These are phyloP conservation scores for Euglossa dilemma DNA, from an alignment of 1,140 invertebrate genomes.

Conservation along the genomic window DNA sequence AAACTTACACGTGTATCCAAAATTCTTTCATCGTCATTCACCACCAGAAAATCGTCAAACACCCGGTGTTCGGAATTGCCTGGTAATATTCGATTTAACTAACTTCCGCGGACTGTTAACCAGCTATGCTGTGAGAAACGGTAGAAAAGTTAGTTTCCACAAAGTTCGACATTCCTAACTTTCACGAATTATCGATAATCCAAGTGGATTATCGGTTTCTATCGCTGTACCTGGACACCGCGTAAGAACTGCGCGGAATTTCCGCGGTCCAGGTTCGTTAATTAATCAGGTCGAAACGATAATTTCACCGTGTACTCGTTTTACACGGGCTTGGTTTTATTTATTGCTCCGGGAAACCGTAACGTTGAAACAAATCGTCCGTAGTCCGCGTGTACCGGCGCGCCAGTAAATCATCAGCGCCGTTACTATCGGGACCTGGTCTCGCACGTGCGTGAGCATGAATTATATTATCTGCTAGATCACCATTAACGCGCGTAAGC, in stretches of 20 bases:
- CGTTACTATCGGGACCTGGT: conserved; percentile 51
- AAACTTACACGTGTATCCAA: too few species aligned
- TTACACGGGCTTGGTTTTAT: conserved; percentile 54
- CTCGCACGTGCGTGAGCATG: conserved; percentile 60
- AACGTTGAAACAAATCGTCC: conserved; percentile 64
- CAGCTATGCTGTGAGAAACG: too few species aligned
- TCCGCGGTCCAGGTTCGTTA: conserved; percentile 33
- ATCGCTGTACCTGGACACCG: not conserved
- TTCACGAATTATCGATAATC: too few species aligned
- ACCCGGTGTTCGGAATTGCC: too few species aligned
- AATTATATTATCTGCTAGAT: conserved; percentile 71
- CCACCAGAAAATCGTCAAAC: too few species aligned
- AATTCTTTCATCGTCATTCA: too few species aligned
- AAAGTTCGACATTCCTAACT: not conserved
- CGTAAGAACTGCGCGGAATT: conserved; percentile 47
- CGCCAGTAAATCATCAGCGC: conserved; percentile 54
- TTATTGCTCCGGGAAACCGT: conserved; percentile 64
- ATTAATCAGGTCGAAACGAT: conserved; percentile 61
- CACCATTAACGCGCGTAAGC: conserved; percentile 57
- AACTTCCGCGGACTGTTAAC: not conserved
- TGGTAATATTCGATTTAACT: not conserved
- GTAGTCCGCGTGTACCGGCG: conserved; percentile 33
- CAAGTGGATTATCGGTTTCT: not conserved
- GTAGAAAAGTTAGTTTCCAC: not conserved
- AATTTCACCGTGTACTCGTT: conserved; percentile 61